Percentiles rank a stretch among this genome's conserved stretches.
These are phyloP conservation scores for Neelides sp. DNA, from an alignment of 1,140 invertebrate species.

Conservation along the genomic window DNA sequence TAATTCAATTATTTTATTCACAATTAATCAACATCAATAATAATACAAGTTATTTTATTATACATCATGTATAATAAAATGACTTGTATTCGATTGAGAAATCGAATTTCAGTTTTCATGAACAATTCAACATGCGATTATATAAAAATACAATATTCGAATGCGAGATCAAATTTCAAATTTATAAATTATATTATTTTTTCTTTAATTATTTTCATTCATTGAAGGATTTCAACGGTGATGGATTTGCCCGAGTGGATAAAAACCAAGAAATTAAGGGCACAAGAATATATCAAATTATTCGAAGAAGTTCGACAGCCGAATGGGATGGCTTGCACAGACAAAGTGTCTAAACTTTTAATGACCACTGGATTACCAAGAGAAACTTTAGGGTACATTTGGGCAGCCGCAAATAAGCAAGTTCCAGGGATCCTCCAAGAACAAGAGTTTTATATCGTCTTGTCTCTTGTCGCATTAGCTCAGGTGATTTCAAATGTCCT, in stretches of 20 bases:
- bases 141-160: no score
- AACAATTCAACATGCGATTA: no score
- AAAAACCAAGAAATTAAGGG: constrained; percentile 32
- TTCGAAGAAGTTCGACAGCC: constrained; percentile 38
- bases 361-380: constrained; percentile 46
- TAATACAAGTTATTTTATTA: no score
- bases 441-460: constrained; percentile 46
- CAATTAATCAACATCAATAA: no score
- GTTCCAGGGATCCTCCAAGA: constrained; percentile 47
- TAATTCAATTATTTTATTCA: no score
- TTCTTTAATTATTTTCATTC: no score
- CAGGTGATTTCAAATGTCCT: constrained; percentile 37
- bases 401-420: constrained; percentile 48
- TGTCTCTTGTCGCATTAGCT: constrained; percentile 49
- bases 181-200: no score
- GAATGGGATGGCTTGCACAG: constrained; percentile 44
- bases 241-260: constrained; percentile 8
- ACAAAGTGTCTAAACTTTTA: constrained; percentile 47
- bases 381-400: constrained; percentile 48
- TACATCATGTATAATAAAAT: no score
- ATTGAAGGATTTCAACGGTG: no score
- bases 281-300: constrained; percentile 40
- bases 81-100: no score
- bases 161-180: no score
- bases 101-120: no score